Percentiles rank a stretch among this genome's conserved stretches.
Evolutionary conservation across 2,113 vertebrate species (phyloP).

Genomic region (Cathartes aura): DNA sequence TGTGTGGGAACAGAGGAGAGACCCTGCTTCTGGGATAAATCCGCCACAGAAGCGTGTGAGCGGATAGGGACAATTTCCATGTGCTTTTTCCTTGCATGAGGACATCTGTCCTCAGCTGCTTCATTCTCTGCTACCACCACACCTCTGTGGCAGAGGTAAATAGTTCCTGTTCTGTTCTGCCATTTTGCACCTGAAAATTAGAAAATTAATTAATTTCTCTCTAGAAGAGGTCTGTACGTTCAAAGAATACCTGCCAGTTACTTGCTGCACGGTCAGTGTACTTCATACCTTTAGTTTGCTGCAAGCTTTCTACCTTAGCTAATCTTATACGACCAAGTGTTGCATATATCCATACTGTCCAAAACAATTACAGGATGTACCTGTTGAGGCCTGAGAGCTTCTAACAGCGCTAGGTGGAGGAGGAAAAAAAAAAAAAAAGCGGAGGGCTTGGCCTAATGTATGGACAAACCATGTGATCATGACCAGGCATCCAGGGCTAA

Average conservation of each 20-base stretch:
- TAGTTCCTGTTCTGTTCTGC: not conserved
- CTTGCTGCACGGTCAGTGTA: accelerated
- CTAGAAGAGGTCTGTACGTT: not conserved
- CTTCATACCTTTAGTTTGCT: not conserved
- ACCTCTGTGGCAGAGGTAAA: not conserved
- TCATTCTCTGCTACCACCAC: not conserved
- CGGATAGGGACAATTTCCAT: accelerated
- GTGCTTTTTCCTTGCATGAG: accelerated
- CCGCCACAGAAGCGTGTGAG: accelerated
- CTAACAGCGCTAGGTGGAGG: not conserved
- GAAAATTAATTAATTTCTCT: not conserved
- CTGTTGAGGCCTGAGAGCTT: constrained; percentile 13
- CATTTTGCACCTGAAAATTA: not conserved
- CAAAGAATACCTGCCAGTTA: not conserved
- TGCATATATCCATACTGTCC: not conserved
- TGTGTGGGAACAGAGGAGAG: not conserved
- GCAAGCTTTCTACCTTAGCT: not conserved
- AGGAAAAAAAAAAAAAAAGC: not conserved
- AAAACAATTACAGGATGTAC: constrained; percentile 9
- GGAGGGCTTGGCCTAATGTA: not conserved
- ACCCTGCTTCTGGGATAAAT: not conserved
- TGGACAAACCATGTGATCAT: constrained; percentile 48
- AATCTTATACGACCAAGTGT: not conserved
- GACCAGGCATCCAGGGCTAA: constrained; percentile 61
- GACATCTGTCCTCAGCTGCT: not conserved